phyloP scores from a whole-genome alignment of 1,140 invertebrate genomes.

The Drosophila punjabiensis region DNA sequence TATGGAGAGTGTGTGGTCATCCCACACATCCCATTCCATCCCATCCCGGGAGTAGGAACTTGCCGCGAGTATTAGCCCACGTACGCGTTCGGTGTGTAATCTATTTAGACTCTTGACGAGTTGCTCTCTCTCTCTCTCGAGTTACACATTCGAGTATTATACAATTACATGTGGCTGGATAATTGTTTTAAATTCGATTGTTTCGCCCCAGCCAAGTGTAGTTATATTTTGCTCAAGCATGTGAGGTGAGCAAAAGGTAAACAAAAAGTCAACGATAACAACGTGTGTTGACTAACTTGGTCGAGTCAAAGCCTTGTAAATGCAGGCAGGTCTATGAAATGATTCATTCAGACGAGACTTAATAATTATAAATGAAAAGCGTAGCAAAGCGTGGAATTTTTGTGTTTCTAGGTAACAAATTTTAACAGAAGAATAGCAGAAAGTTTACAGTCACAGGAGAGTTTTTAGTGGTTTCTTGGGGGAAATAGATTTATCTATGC shows the following conservation, averaged over 20 bases:
- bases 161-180: constrained; percentile 38
- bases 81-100: constrained; percentile 24
- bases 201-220: background rate
- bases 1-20: constrained; percentile 42
- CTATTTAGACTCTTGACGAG: constrained; percentile 25
- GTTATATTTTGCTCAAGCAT: constrained; percentile 25
- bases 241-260: constrained; percentile 2
- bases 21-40: constrained; percentile 19
- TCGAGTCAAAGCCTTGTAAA: background rate
- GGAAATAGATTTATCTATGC: background rate
- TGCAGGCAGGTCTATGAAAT: constrained; percentile 6
- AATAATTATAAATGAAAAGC: background rate
- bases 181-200: constrained; percentile 44
- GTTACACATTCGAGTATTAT: constrained; percentile 18
- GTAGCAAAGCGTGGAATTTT: background rate
- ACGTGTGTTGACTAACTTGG: constrained; percentile 13
- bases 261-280: constrained; percentile 9
- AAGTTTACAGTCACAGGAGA: background rate
- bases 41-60: background rate
- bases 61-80: constrained; percentile 40
- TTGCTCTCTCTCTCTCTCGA: constrained; percentile 6
- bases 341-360: background rate
- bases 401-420: background rate
- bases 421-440: background rate
- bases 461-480: background rate